Base-by-base conservation (phyloP, 2,888 invertebrate genomes). In the Candidula unifasciata region DNA sequence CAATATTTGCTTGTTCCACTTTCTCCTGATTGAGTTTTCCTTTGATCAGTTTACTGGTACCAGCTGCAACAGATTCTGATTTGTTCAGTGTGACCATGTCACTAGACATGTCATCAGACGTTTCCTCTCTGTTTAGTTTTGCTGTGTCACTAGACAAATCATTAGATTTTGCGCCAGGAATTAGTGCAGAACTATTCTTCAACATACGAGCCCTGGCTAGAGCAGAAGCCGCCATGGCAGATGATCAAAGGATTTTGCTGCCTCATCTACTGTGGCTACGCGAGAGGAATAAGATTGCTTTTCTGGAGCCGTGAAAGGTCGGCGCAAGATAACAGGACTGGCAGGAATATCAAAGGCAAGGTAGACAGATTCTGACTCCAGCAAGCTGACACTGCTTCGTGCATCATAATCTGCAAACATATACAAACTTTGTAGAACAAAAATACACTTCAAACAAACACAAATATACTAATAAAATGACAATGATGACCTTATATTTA, bases 321-420 rank as follows among this genome's bases (percentile, higher is more conserved):
- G 86, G 37, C 85, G 88, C 60, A 88, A 84, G 33, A 76, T 81
- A 64, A 85, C 64, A 44, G 86, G 84, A 18, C 86, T 86, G 57
- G 82, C 78, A 68, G 80, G 84, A n/a, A 84, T 80, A 64, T 89
- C 88, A 66, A 92, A 88, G 27, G 93, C 92, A 21, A 93, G 87
- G 85, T 92, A 93, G 16, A 91, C 89, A n/a, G 93, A 91, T 74
- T 93, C 93, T 0, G 92, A 92, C 68, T 92, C 92, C 71, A 93
- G 84, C 83, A 92, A 86, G 85, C 92, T 92, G 24, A 89, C 88
- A 74, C 88, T 90, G 85, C 90, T 90, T 79, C 83, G 88, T 37
- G 88, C 71, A 68, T 90, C 90, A 88, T 86, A 89, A 84, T 91
- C 91, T 91, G 87, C 52, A 64, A 77, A 81, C n/a, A 30, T 3